phyloP scores from a whole-genome alignment of 1,140 invertebrate genomes.

The Drosophila hydei region DNA sequence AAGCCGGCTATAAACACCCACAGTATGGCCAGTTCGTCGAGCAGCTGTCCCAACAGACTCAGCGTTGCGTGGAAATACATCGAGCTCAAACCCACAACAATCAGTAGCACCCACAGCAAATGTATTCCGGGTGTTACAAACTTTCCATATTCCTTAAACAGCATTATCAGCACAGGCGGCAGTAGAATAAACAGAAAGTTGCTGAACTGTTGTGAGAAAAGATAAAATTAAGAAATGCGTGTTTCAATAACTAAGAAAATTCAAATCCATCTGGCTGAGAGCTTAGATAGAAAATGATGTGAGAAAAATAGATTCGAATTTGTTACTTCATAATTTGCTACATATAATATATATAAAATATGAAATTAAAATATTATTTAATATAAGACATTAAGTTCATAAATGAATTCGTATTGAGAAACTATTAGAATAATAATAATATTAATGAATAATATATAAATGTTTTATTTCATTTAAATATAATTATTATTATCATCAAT shows the following conservation, averaged over 20 bases:
- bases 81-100: conserved; percentile 91
- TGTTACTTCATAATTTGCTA: too few species aligned
- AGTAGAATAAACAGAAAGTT: conserved; percentile 91
- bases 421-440: too few species aligned
- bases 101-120: conserved; percentile 90
- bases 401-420: too few species aligned
- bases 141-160: conserved; percentile 90
- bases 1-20: conserved; percentile 92
- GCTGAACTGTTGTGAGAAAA: conserved; percentile 86
- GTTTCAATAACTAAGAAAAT: background rate
- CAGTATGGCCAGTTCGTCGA: conserved; percentile 92
- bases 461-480: too few species aligned
- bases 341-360: too few species aligned
- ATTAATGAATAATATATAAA: too few species aligned
- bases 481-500: too few species aligned
- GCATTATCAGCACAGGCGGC: conserved; percentile 90
- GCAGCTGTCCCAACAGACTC: conserved; percentile 90
- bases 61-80: conserved; percentile 94
- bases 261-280: background rate
- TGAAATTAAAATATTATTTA: too few species aligned
- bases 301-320: too few species aligned
- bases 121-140: conserved; percentile 90
- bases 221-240: background rate
- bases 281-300: background rate
- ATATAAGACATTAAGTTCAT: too few species aligned